Evolutionary conservation across 35 echinoderm and acorn worm species (phyloP).

Genomic region (Ophiothrix spiculata): DNA sequence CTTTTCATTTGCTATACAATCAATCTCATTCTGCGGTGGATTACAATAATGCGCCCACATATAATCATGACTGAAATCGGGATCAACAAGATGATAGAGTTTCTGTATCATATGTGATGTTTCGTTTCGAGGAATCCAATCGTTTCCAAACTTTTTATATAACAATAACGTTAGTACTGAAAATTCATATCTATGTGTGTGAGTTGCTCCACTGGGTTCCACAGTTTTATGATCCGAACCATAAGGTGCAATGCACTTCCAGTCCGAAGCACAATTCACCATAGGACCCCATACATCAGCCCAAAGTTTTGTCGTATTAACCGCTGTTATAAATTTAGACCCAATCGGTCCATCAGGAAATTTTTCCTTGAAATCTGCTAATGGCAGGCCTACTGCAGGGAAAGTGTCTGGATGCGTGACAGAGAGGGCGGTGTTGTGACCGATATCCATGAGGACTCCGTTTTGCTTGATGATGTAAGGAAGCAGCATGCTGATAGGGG

Average conservation of each 20-base stretch:
- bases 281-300: slow-evolving; percentile 60
- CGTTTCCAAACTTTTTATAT: slow-evolving; percentile 59
- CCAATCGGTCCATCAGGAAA: slow-evolving; percentile 51
- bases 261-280: slow-evolving; percentile 36
- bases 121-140: slow-evolving; percentile 36
- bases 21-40: slow-evolving; percentile 79
- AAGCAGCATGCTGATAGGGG: slow-evolving; percentile 76
- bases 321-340: slow-evolving; percentile 42
- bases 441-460: slow-evolving; percentile 57
- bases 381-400: slow-evolving; percentile 15
- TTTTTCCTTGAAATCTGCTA: slow-evolving; percentile 26
- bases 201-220: slow-evolving; percentile 6
- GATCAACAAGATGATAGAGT: slow-evolving; percentile 33
- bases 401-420: slow-evolving; percentile 68
- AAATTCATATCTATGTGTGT: slow-evolving; percentile 77
- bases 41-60: slow-evolving; percentile 96
- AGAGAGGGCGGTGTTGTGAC: slow-evolving; percentile 17
- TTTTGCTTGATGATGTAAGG: slow-evolving; percentile 65
- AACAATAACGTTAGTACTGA: slow-evolving; percentile 67
- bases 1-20: slow-evolving; percentile 49
- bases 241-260: slow-evolving; percentile 69
- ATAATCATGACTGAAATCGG: slow-evolving; percentile 61
- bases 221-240: slow-evolving; percentile 41
- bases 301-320: slow-evolving; percentile 59
- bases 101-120: slow-evolving; percentile 31